These are phyloP conservation scores for Schrankia costaestrigalis DNA, from an alignment of 2,888 invertebrate species.

Conservation along the genomic window DNA sequence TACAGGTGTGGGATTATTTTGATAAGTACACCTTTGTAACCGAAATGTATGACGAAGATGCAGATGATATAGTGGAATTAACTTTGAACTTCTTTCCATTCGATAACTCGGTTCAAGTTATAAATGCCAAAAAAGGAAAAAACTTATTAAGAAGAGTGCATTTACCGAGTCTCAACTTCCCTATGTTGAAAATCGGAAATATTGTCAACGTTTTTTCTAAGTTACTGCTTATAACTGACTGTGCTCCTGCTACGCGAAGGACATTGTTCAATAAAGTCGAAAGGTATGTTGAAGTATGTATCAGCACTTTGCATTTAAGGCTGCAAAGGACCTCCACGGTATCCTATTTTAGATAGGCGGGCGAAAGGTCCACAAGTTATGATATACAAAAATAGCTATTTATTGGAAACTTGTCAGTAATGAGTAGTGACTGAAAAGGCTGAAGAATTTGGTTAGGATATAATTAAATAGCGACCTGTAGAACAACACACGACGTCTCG, in stretches of 20 bases:
- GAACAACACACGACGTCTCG: too few relatives aligned
- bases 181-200: constrained; percentile 88
- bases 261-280: constrained; percentile 82
- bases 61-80: constrained; percentile 85
- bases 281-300: too few relatives aligned
- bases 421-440: too few relatives aligned
- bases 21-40: constrained; percentile 84
- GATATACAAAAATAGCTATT: too few relatives aligned
- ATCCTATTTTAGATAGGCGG: too few relatives aligned
- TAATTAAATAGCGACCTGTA: too few relatives aligned
- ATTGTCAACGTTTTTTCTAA: constrained; percentile 87
- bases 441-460: too few relatives aligned
- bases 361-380: too few relatives aligned
- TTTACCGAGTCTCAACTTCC: constrained; percentile 81
- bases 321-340: too few relatives aligned
- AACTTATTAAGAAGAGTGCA: constrained; percentile 83
- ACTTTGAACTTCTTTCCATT: constrained; percentile 86
- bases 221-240: constrained; percentile 84
- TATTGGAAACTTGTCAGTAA: too few relatives aligned
- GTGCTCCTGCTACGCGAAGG: constrained; percentile 84
- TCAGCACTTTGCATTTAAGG: too few relatives aligned
- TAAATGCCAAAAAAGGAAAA: constrained; percentile 80
- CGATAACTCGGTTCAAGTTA: constrained; percentile 90
- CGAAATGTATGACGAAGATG: constrained; percentile 92
- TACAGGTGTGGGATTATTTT: constrained; percentile 70